Evolutionary conservation across 2,797 vertebrate genomes (phyloP).

Genomic region (Chaenodraco wilsoni): DNA sequence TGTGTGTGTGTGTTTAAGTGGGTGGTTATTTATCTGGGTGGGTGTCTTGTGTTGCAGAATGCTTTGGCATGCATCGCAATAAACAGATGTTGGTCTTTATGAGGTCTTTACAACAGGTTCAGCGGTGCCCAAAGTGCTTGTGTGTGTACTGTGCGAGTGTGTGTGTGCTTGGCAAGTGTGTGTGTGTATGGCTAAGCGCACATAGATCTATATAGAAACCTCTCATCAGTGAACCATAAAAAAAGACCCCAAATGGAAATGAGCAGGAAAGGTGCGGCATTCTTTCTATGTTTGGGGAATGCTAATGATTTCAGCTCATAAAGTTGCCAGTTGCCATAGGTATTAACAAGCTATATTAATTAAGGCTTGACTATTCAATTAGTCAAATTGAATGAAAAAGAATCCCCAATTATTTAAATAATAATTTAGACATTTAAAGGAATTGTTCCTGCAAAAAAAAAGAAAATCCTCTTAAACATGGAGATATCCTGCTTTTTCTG

Average conservation of each 20-base stretch:
- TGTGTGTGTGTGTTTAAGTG: slow-evolving; percentile 22
- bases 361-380: background rate
- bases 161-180: slow-evolving; percentile 6
- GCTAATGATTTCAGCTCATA: background rate
- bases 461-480: no score
- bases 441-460: no score
- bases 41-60: slow-evolving; percentile 62
- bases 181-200: slow-evolving; percentile 13
- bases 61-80: slow-evolving; percentile 60
- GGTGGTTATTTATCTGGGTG: slow-evolving; percentile 55
- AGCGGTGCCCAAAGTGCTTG: slow-evolving; percentile 43
- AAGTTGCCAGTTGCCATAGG: background rate
- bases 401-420: no score
- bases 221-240: slow-evolving; percentile 49
- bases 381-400: no score
- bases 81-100: slow-evolving; percentile 80
- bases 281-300: background rate
- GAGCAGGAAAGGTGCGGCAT: slow-evolving; percentile 37
- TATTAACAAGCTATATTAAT: background rate
- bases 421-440: no score
- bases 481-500: no score
- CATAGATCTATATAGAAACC: slow-evolving; percentile 55
- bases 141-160: slow-evolving; percentile 2
- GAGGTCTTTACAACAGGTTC: slow-evolving; percentile 77
- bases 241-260: slow-evolving; percentile 42